phyloP scores from a whole-genome alignment of 2,797 vertebrate species.

The Mormyrops boulengeri region DNA sequence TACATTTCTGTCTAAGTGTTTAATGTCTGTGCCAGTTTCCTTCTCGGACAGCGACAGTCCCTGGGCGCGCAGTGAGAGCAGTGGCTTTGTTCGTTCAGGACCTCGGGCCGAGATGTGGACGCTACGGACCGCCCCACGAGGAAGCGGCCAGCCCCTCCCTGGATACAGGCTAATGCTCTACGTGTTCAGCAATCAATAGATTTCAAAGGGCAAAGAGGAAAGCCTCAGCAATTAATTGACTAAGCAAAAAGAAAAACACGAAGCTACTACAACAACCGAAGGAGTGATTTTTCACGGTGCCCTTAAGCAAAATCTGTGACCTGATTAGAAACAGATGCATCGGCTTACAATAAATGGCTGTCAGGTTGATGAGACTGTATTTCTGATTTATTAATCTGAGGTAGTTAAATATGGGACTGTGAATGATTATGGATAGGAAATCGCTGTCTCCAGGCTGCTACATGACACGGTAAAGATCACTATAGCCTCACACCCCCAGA shows the following conservation, averaged over 20 bases:
- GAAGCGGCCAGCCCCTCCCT: background rate
- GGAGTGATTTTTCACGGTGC: constrained; percentile 8
- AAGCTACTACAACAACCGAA: background rate
- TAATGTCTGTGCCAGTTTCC: constrained; percentile 31
- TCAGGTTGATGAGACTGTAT: constrained; percentile 14
- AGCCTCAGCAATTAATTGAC: constrained; percentile 22
- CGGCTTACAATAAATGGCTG: background rate
- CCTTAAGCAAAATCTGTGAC: background rate
- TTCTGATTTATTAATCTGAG: constrained; percentile 6
- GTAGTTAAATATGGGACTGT: background rate
- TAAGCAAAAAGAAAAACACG: constrained; percentile 14
- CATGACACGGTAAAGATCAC: background rate
- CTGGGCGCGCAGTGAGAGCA: background rate
- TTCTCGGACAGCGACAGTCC: constrained; percentile 24
- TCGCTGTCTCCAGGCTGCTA: background rate
- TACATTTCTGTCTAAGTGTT: constrained; percentile 23
- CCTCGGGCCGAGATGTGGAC: background rate
- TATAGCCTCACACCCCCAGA: background rate
- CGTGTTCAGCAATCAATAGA: constrained; percentile 19
- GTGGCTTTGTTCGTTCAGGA: background rate
- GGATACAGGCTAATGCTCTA: constrained; percentile 18
- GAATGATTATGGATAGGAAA: background rate
- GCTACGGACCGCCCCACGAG: background rate
- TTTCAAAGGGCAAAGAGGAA: constrained; percentile 8
- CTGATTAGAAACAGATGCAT: constrained; percentile 10